Conservation (phyloP, 2,888 invertebrate species). For the Lydus trimaculatus region DNA sequence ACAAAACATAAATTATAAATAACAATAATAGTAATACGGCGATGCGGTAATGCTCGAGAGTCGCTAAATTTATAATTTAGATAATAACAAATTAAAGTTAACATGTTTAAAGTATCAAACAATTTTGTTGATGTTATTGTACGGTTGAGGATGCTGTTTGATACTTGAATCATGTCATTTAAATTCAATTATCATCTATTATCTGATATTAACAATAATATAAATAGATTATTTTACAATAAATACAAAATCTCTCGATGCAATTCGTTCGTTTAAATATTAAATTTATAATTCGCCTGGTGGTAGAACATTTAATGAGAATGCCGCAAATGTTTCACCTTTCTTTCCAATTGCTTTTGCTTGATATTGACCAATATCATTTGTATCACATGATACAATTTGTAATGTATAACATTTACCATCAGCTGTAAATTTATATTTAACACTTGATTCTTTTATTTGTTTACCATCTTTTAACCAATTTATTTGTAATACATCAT, state of each 20-base stretch:
- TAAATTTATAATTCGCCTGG: slow-evolving; percentile 62
- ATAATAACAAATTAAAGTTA: slow-evolving; percentile 25
- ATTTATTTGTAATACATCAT: slow-evolving; percentile 72
- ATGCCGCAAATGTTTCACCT: slow-evolving; percentile 83
- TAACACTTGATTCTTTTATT: slow-evolving; percentile 79
- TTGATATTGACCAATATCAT: slow-evolving; percentile 88
- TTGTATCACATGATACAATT: slow-evolving; percentile 75
- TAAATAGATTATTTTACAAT: slow-evolving; percentile 49
- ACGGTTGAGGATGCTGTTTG: slow-evolving; percentile 49
- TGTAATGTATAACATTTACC: slow-evolving; percentile 81
- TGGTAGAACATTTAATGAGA: slow-evolving; percentile 82
- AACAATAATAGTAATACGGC: slow-evolving; percentile 27
- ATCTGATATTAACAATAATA: slow-evolving; percentile 45
- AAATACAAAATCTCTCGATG: slow-evolving; percentile 50
- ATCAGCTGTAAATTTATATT: slow-evolving; percentile 84
- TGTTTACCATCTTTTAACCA: slow-evolving; percentile 95
- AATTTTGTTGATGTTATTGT: slow-evolving; percentile 38
- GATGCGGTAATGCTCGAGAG: slow-evolving; percentile 34
- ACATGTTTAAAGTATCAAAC: slow-evolving; percentile 26
- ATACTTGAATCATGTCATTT: slow-evolving; percentile 19
- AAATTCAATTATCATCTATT: slow-evolving; percentile 24
- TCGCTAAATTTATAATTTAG: slow-evolving; percentile 22
- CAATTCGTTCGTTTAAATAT: slow-evolving; percentile 56
- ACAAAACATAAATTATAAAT: slow-evolving; percentile 23
- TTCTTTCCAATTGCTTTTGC: slow-evolving; percentile 86